phyloP scores from a whole-genome alignment of 2,888 invertebrate genomes.

The Nezara viridula region DNA sequence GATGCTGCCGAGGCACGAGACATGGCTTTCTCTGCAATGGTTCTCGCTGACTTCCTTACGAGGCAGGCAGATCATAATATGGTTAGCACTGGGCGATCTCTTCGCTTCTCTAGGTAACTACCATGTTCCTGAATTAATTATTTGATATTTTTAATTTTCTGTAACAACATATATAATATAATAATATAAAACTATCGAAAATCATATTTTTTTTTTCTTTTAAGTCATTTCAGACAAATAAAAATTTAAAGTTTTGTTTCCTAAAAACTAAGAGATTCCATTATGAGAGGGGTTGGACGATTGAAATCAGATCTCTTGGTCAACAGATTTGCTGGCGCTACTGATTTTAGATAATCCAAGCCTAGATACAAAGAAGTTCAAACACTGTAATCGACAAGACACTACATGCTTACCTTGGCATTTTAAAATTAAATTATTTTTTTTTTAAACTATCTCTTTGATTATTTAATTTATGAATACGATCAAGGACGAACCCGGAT shows the following conservation, averaged over 20 bases:
- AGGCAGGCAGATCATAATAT: constrained; percentile 80
- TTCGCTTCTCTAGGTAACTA: constrained; percentile 80
- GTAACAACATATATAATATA: neutral
- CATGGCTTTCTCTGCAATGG: constrained; percentile 72
- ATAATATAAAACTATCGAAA: too few relatives aligned
- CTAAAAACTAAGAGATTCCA: too few relatives aligned
- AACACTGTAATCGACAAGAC: neutral
- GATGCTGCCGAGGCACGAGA: constrained; percentile 77
- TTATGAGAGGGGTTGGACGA: too few relatives aligned
- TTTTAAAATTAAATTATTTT: neutral
- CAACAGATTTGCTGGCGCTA: too few relatives aligned
- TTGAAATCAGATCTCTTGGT: too few relatives aligned
- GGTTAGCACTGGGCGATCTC: constrained; percentile 85
- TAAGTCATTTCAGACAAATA: too few relatives aligned
- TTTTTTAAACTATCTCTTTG: neutral
- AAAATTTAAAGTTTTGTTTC: too few relatives aligned
- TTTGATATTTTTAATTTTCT: neutral
- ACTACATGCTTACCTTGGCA: neutral
- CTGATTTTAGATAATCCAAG: too few relatives aligned
- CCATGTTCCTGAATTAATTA: neutral
- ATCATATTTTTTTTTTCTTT: too few relatives aligned
- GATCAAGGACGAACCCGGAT: neutral
- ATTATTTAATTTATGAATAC: neutral
- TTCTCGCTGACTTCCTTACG: constrained; percentile 75
- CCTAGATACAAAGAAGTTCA: neutral